Evolutionary conservation across 2,113 vertebrate species (phyloP).

Genomic region (Pterocles burchelli): DNA sequence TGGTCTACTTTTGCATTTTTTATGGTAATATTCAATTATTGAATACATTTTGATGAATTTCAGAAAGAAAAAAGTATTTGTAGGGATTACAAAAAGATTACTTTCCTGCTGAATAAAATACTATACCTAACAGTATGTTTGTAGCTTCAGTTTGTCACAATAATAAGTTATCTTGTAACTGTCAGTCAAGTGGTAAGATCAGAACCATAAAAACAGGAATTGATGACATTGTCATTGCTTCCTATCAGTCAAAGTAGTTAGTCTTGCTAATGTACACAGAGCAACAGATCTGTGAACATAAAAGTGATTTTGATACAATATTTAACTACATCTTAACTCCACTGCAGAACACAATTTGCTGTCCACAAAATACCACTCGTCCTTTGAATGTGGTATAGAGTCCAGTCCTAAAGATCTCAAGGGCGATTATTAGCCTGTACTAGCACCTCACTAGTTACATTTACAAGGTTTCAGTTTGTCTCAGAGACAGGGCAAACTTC

Average conservation of each 20-base stretch:
- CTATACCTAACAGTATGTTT: background rate
- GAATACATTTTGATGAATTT: background rate
- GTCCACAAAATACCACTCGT: rapidly evolving
- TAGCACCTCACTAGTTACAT: background rate
- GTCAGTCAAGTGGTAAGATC: background rate
- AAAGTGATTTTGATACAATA: background rate
- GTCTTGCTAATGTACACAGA: background rate
- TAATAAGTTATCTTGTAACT: background rate
- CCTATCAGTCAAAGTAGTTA: background rate
- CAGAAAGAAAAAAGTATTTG: background rate
- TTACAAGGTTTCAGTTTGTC: background rate
- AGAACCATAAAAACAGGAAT: background rate
- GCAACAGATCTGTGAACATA: background rate
- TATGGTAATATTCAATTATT: background rate
- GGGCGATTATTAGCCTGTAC: background rate
- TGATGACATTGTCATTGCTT: background rate
- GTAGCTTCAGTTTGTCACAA: background rate
- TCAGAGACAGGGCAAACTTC: background rate
- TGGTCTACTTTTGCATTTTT: background rate
- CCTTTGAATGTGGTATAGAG: background rate
- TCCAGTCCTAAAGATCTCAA: background rate
- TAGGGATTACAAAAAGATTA: background rate
- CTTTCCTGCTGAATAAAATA: background rate
- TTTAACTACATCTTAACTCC: background rate
- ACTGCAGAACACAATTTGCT: background rate